Evolutionary conservation across 2,113 vertebrate genomes (phyloP).

Genomic region (Micromys minutus): DNA sequence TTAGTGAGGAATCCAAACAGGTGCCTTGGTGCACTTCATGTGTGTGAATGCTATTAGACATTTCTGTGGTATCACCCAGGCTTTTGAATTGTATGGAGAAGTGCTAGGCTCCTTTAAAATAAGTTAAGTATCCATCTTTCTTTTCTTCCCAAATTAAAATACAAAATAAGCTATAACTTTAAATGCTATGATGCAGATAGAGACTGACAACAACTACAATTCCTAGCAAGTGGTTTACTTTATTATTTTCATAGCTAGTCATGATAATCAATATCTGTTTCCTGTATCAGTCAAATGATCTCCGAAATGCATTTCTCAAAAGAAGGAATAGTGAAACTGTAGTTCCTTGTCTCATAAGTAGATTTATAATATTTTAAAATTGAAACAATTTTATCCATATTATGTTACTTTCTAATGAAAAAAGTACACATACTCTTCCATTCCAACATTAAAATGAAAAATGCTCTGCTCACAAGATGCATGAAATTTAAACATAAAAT

Average conservation of each 20-base stretch:
- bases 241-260: constrained; percentile 55
- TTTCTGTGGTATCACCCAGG: background rate
- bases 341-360: background rate
- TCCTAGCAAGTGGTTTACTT: constrained; percentile 29
- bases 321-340: background rate
- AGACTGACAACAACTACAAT: background rate
- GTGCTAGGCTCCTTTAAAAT: background rate
- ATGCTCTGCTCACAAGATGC: background rate
- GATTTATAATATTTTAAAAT: constrained; percentile 39
- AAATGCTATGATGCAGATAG: background rate
- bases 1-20: background rate
- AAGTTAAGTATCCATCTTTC: constrained; percentile 5
- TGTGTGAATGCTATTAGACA: background rate
- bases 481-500: constrained; percentile 10
- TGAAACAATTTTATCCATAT: background rate
- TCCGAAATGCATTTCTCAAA: background rate
- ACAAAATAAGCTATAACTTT: constrained; percentile 40
- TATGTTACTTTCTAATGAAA: constrained; percentile 4
- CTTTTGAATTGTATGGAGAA: constrained; percentile 6
- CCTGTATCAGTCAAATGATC: background rate
- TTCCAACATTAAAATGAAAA: background rate
- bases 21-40: background rate
- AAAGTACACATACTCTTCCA: background rate
- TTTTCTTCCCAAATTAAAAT: constrained; percentile 43
- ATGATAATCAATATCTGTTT: constrained; percentile 43